A percentile compares a stretch with the other conserved stretches of the same genome.
Conservation (phyloP, 2,113 vertebrate species). For the Plestiodon gilberti region DNA sequence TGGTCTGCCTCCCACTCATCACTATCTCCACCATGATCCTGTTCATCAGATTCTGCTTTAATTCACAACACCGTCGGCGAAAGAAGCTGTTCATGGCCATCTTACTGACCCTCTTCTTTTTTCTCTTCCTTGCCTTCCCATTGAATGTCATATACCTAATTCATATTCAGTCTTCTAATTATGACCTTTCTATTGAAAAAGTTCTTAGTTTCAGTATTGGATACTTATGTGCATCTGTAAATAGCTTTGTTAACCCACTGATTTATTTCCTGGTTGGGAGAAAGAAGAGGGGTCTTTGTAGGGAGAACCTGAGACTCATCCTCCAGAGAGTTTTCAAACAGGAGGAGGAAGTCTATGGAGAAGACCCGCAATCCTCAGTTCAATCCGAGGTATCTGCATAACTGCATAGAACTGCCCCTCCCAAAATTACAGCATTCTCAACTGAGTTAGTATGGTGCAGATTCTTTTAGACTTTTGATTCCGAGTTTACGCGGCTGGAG, state of each 20-base stretch:
- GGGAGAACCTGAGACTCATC: background rate
- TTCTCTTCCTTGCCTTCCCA: background rate
- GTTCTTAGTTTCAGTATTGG: too few species aligned
- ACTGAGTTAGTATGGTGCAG: too few species aligned
- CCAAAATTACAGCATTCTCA: too few species aligned
- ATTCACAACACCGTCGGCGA: background rate
- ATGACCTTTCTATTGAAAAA: background rate
- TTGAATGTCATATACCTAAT: background rate
- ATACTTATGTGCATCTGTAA: background rate
- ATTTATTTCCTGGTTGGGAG: background rate
- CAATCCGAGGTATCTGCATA: too few species aligned
- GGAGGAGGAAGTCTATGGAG: background rate
- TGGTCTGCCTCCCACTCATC: background rate
- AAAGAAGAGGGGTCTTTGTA: background rate
- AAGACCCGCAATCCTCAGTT: too few species aligned
- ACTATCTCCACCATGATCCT: background rate
- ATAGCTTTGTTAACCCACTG: background rate
- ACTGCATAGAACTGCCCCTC: too few species aligned
- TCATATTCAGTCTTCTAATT: background rate
- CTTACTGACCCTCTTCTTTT: background rate
- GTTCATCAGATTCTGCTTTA: background rate
- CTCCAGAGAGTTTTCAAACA: background rate
- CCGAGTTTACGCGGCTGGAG: too few species aligned
- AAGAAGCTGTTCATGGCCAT: background rate
- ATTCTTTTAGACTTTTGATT: too few species aligned